Conservation (phyloP, 2,113 vertebrate genomes). For the Silurus meridionalis region DNA sequence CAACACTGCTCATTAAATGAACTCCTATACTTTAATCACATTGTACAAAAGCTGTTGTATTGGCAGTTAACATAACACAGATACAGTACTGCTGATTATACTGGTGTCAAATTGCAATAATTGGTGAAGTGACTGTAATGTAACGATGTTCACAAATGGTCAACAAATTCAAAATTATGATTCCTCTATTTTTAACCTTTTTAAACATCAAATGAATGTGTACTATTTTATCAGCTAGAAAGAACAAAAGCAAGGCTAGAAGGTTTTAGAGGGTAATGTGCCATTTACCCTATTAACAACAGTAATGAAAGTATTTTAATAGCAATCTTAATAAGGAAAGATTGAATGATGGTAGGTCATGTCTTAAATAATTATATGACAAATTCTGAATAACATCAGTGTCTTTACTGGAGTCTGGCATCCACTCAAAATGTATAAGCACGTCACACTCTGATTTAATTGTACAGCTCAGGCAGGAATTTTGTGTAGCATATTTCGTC, state of each 20-base stretch:
- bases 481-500: background rate
- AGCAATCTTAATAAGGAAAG: background rate
- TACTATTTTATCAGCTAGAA: background rate
- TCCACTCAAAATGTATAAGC: background rate
- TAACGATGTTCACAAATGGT: background rate
- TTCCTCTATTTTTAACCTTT: background rate
- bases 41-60: background rate
- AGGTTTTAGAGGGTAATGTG: background rate
- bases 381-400: background rate
- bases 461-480: background rate
- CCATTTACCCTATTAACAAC: background rate
- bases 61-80: background rate
- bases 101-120: too few species aligned
- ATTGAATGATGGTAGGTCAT: background rate
- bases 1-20: too few species aligned
- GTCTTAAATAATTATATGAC: background rate
- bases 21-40: too few species aligned
- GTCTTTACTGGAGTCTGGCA: background rate
- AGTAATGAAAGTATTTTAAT: background rate
- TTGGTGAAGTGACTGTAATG: background rate
- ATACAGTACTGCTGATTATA: background rate
- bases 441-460: constrained; percentile 6
- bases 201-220: background rate
- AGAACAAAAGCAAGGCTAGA: background rate
- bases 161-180: background rate